These are phyloP conservation scores for Pristionchus arcanus DNA, from an alignment of 2,888 invertebrate species.

Conservation along the genomic window DNA sequence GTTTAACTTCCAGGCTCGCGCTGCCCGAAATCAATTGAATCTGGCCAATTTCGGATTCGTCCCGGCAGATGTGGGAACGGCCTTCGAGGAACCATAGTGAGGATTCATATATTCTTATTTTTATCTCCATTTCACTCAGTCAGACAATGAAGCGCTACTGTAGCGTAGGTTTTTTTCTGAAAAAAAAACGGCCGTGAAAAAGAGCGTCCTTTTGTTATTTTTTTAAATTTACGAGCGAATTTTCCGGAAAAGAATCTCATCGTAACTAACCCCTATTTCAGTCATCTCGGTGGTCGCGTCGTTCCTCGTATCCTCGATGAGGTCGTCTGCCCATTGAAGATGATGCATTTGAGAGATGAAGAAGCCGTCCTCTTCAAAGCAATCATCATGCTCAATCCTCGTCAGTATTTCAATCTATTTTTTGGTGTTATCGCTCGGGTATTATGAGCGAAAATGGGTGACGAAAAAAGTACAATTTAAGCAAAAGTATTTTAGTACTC, in stretches of 20 bases:
- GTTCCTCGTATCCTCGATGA: slow-evolving; percentile 76
- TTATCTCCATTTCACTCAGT: background rate
- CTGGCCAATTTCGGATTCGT: slow-evolving; percentile 76
- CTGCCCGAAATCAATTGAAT: slow-evolving; percentile 70
- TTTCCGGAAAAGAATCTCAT: too few relatives aligned
- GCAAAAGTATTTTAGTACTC: slow-evolving; percentile 62
- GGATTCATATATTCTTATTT: too few relatives aligned
- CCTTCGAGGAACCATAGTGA: slow-evolving; percentile 73
- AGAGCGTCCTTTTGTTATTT: background rate
- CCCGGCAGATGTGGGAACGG: slow-evolving; percentile 65
- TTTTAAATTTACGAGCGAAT: too few relatives aligned
- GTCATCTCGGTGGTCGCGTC: slow-evolving; percentile 77
- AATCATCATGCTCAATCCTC: slow-evolving; percentile 76
- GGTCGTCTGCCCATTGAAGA: slow-evolving; percentile 73
- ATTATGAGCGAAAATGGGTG: background rate
- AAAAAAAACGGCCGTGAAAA: too few relatives aligned
- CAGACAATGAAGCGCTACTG: too few relatives aligned
- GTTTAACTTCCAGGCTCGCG: slow-evolving; percentile 53
- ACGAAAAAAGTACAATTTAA: background rate
- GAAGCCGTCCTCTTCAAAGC: slow-evolving; percentile 77
- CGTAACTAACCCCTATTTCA: slow-evolving; percentile 56
- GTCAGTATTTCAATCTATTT: slow-evolving; percentile 60
- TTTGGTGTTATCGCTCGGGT: background rate
- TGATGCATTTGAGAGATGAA: slow-evolving; percentile 76
- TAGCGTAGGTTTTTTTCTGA: too few relatives aligned